phyloP scores from a whole-genome alignment of 1,140 invertebrate species.

The Microplitis demolitor region DNA sequence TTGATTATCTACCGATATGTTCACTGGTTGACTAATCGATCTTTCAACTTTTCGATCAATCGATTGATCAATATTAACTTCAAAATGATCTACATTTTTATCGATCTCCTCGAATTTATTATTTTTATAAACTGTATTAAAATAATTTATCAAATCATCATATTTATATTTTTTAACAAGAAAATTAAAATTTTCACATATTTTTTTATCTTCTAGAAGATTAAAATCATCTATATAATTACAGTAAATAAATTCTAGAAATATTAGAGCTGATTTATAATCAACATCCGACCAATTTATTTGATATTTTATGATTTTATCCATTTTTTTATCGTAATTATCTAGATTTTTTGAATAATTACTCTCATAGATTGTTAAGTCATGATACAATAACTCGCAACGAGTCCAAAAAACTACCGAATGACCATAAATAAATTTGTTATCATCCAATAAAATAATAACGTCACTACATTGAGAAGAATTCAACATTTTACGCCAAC shows the following conservation, averaged over 20 bases:
- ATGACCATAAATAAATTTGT: conserved; percentile 13
- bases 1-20: no score
- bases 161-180: conserved; percentile 36
- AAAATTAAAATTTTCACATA: not conserved
- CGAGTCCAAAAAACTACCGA: conserved; percentile 5
- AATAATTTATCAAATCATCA: conserved; percentile 39
- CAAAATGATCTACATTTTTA: no score
- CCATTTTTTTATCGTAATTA: not conserved
- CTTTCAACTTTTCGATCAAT: no score
- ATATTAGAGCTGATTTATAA: not conserved
- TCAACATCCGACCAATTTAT: conserved; percentile 9
- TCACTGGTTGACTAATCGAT: no score
- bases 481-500: conserved; percentile 22
- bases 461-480: conserved; percentile 5
- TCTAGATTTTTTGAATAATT: no score
- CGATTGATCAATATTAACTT: no score
- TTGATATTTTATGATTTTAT: not conserved
- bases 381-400: not conserved
- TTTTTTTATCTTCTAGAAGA: not conserved
- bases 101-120: no score
- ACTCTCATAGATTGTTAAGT: not conserved
- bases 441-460: conserved; percentile 2
- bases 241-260: conserved; percentile 23
- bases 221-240: not conserved
- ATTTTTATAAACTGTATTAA: conserved; percentile 15